Conservation (phyloP, 1,140 invertebrate species). For the Drosophila tropicalis region DNA sequence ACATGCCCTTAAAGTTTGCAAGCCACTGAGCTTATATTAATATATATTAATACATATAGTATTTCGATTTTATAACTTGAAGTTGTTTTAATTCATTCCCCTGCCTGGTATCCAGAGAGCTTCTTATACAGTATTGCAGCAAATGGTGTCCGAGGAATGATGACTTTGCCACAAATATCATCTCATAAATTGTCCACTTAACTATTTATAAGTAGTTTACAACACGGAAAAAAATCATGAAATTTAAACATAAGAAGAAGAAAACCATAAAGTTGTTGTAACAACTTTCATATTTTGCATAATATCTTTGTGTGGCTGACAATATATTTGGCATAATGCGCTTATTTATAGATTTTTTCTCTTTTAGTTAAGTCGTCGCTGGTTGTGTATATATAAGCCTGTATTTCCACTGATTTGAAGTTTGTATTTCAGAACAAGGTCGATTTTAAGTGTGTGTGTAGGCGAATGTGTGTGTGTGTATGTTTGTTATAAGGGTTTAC, state of each 20-base stretch:
- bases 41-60: too few relatives aligned
- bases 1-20: too few relatives aligned
- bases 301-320: constrained; percentile 6
- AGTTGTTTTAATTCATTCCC: too few relatives aligned
- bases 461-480: neutral
- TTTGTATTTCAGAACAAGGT: neutral
- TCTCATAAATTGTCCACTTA: neutral
- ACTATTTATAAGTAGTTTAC: constrained; percentile 2
- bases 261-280: constrained; percentile 1
- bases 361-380: neutral
- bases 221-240: neutral
- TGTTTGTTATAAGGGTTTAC: neutral
- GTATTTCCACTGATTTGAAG: constrained; percentile 2
- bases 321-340: constrained; percentile 5
- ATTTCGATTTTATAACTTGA: too few relatives aligned
- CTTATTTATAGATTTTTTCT: constrained; percentile 4
- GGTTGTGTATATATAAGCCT: neutral
- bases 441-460: neutral
- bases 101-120: too few relatives aligned
- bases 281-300: constrained; percentile 12
- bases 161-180: neutral
- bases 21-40: too few relatives aligned
- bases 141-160: neutral
- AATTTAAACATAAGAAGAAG: neutral
- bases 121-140: too few relatives aligned